Conservation (phyloP, 2,888 invertebrate species). For the Philereme vetulata region DNA sequence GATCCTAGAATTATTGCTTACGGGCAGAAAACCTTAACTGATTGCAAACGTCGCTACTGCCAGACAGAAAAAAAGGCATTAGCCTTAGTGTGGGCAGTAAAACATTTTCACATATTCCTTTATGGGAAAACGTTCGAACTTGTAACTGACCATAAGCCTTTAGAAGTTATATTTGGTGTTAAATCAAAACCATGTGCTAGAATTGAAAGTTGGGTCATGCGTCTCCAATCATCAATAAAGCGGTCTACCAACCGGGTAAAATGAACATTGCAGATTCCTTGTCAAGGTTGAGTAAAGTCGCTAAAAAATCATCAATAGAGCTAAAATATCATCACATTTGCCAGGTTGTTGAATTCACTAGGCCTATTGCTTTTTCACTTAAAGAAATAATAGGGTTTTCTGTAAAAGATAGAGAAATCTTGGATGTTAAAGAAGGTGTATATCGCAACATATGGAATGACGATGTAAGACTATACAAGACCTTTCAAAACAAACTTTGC, state of each 20-base stretch:
- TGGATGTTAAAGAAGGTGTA: slow-evolving; percentile 21
- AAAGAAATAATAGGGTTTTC: no score
- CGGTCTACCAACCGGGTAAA: slow-evolving; percentile 40
- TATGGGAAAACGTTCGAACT: slow-evolving; percentile 46
- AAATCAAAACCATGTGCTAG: slow-evolving; percentile 52
- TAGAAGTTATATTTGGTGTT: slow-evolving; percentile 50
- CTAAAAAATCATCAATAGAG: slow-evolving; percentile 1
- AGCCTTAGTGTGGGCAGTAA: slow-evolving; percentile 33
- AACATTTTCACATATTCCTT: slow-evolving; percentile 42
- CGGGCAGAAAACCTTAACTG: not conserved
- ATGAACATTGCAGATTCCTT: slow-evolving; percentile 49
- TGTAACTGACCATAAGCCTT: slow-evolving; percentile 51
- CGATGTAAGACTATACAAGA: slow-evolving; percentile 31
- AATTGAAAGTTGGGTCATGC: slow-evolving; percentile 40
- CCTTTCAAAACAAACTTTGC: slow-evolving; percentile 47
- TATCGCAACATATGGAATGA: slow-evolving; percentile 35
- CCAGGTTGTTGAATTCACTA: slow-evolving; percentile 26
- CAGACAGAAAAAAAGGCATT: slow-evolving; percentile 41
- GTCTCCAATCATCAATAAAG: slow-evolving; percentile 36
- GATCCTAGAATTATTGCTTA: not conserved
- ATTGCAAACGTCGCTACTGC: slow-evolving; percentile 24
- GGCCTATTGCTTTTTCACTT: slow-evolving; percentile 13
- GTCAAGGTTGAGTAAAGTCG: slow-evolving; percentile 39
- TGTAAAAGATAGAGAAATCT: no score
- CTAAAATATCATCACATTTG: not conserved